Evolutionary conservation across 1,140 invertebrate genomes (phyloP).

Genomic region (Drosophila sturtevanti): DNA sequence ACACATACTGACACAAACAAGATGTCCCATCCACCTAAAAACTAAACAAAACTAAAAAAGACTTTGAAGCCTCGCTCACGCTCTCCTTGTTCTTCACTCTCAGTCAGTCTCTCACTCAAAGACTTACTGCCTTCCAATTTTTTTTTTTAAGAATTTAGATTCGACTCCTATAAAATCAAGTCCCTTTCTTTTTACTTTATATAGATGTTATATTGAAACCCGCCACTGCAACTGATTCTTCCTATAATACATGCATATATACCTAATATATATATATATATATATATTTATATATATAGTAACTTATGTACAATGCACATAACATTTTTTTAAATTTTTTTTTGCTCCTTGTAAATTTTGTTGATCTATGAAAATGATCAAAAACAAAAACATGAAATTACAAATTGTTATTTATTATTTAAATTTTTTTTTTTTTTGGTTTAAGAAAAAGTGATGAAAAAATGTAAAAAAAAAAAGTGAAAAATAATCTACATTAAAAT

Average conservation of each 20-base stretch:
- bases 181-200: constrained; percentile 23
- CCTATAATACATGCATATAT: constrained; percentile 41
- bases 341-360: constrained; percentile 62
- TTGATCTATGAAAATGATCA: constrained; percentile 33
- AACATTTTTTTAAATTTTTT: constrained; percentile 51
- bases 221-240: constrained; percentile 65
- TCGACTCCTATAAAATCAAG: constrained; percentile 48
- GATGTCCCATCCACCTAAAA: constrained; percentile 38
- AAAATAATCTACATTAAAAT: constrained; percentile 71
- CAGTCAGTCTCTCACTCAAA: constrained; percentile 45
- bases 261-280: constrained; percentile 4
- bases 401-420: constrained; percentile 80
- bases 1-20: constrained; percentile 4
- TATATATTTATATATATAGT: constrained; percentile 25
- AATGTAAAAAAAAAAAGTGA: constrained; percentile 48
- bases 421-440: constrained; percentile 71
- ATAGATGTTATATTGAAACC: constrained; percentile 17
- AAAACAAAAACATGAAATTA: constrained; percentile 25
- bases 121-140: constrained; percentile 71
- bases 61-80: constrained; percentile 76
- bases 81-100: constrained; percentile 25
- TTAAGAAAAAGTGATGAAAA: constrained; percentile 36
- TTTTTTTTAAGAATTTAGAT: constrained; percentile 41
- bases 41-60: constrained; percentile 59
- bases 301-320: constrained; percentile 74